Conservation (phyloP, 2,888 invertebrate genomes). For the Apamea anceps region DNA sequence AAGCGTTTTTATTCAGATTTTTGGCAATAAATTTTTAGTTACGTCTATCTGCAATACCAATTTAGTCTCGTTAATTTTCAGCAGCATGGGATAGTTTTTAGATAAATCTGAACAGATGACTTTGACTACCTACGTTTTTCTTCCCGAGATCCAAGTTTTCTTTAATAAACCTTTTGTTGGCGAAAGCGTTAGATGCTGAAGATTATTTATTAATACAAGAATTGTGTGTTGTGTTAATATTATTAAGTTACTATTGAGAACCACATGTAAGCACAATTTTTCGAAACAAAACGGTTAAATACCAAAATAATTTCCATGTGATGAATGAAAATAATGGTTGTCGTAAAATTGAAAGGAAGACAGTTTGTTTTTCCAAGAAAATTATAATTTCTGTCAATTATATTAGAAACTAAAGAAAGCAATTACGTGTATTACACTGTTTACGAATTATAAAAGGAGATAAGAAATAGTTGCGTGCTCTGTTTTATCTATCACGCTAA, state of each 20-base stretch:
- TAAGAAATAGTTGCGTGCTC: slow-evolving; percentile 74
- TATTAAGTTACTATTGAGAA: not conserved
- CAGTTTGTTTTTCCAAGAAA: slow-evolving; percentile 13
- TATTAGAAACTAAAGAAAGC: slow-evolving; percentile 44
- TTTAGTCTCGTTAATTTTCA: not conserved
- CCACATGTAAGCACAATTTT: not conserved
- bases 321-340: not conserved
- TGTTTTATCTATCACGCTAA: slow-evolving; percentile 76
- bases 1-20: slow-evolving; percentile 5
- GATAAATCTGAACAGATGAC: not conserved
- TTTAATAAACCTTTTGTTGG: not conserved
- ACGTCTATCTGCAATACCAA: not conserved
- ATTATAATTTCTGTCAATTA: slow-evolving; percentile 8
- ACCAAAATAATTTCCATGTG: not conserved
- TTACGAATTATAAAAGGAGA: slow-evolving; percentile 68
- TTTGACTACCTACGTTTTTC: not conserved
- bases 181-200: not conserved
- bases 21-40: not conserved
- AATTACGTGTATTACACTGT: slow-evolving; percentile 51
- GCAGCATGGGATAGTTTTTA: not conserved
- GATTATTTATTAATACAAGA: not conserved
- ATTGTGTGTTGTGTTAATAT: not conserved
- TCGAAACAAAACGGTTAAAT: not conserved
- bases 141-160: not conserved
- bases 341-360: not conserved